Evolutionary conservation across 2,888 invertebrate genomes (phyloP).

Genomic region (Spicauda simplicius): DNA sequence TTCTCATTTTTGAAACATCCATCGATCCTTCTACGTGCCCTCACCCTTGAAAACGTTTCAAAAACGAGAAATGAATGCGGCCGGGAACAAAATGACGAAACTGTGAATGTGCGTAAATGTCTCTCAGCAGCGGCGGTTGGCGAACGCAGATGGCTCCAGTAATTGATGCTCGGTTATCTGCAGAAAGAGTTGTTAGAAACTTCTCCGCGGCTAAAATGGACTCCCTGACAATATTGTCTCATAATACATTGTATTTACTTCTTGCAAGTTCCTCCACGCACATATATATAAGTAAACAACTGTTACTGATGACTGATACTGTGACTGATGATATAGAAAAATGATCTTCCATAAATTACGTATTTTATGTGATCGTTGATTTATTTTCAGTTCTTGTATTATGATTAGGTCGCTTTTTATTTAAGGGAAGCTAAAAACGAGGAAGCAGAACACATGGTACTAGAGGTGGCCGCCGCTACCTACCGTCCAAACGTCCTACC

Average conservation of each 20-base stretch:
- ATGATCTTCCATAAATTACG: no score
- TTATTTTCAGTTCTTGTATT: no score
- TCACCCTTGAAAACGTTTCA: not conserved
- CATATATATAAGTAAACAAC: no score
- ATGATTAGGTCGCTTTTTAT: no score
- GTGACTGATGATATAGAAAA: no score
- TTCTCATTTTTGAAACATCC: not conserved
- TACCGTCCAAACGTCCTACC: no score
- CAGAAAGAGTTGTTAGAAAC: conserved; percentile 27
- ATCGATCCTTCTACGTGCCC: not conserved
- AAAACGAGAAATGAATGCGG: not conserved
- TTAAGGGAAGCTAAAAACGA: no score
- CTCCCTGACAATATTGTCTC: not conserved
- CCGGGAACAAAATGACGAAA: not conserved
- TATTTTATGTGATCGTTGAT: no score
- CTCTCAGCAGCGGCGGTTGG: not conserved
- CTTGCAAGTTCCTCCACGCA: no score
- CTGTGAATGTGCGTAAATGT: not conserved
- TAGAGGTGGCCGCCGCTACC: no score
- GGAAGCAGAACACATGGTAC: no score
- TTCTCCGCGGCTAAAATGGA: not conserved
- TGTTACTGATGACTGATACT: no score
- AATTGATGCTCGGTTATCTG: conserved; percentile 26
- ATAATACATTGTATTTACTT: not conserved
- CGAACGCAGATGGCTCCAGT: conserved; percentile 16